phyloP scores from a whole-genome alignment of 2,113 vertebrate species.

The Gorsachius goisagi region DNA sequence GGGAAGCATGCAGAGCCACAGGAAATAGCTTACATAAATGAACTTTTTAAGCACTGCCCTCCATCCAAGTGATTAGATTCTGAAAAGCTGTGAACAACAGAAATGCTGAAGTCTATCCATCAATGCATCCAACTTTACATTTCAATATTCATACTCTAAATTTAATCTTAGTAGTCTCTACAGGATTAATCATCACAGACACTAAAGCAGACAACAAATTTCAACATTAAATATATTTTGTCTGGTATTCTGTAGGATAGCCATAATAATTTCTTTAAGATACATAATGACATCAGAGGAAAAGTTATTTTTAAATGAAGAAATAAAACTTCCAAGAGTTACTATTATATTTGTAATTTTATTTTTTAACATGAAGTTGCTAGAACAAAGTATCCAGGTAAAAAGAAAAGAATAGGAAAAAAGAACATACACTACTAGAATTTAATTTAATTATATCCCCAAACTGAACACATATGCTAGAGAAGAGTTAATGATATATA shows the following conservation, averaged over 20 bases:
- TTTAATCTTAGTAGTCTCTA: background rate
- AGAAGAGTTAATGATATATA: constrained; percentile 84
- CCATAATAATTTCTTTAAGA: background rate
- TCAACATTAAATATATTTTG: background rate
- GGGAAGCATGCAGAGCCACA: constrained; percentile 35
- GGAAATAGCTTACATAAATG: constrained; percentile 45
- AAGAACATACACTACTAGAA: background rate
- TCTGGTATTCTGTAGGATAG: background rate
- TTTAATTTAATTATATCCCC: constrained; percentile 46
- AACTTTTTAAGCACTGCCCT: constrained; percentile 9
- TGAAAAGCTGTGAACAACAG: background rate
- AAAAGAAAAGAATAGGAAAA: background rate
- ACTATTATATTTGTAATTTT: background rate
- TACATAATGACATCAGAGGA: background rate
- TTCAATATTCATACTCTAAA: background rate
- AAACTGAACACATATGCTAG: constrained; percentile 62
- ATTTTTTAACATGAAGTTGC: background rate
- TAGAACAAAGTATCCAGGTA: background rate
- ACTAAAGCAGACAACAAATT: background rate
- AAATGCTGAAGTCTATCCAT: background rate
- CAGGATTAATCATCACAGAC: background rate
- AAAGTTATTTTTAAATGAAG: background rate
- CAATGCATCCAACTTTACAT: background rate
- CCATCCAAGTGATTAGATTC: background rate
- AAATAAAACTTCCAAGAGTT: background rate